Base-by-base conservation (phyloP, 1,140 invertebrate genomes). In the Chlorops oryzae region DNA sequence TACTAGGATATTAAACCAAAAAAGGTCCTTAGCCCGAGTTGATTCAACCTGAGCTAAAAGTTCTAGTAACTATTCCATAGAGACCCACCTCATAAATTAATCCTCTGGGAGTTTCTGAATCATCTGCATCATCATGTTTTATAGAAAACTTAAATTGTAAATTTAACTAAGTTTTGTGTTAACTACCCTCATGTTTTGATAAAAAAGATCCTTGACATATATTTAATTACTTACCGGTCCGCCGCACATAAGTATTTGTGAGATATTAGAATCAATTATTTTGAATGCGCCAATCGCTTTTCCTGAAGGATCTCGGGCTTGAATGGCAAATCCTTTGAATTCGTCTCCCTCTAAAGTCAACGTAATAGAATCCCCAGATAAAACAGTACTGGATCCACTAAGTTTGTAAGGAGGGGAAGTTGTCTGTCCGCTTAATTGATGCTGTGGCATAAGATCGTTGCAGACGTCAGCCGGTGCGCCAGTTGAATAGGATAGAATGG, bases 281-380 rank as follows among this genome's bases (percentile, higher is more conserved):
- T 59, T 42, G 44, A 70, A 70, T n/a, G 55, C 23, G 17, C 66
- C 66, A 7, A 70, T 55, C 0, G 63, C 56, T 38, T 63, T 62
- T 23, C 67, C 59, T 39, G 65, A 61, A 5, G 62, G 56, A 45
- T 70, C 61, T 24, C 61, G 66, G 0, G 66, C 66, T 49, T 70
- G 66, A 38, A 70, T 59, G 10, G 64, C 56, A 37, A 70, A 70
- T 22, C 66, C 66, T 1, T 60, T 35, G 41, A 70, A 70, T 1
- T 65, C 48, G 37, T 53, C 62, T 15, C 65, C 66, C 5, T 56
- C 60, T 41, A 70, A 41, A 3, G 58, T 62, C 2, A 70, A 28
- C 4, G 42, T 55, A 27, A 70, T 15, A 27, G 57, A 65, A 18
- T 66, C 41, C 21, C 45, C 58, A 4, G 47, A 20, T n/a, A 28